Evolutionary conservation across 2,113 vertebrate species (phyloP), one percentile per base, ranked within the genome.

Genomic region (Cisticola juncidis): DNA sequence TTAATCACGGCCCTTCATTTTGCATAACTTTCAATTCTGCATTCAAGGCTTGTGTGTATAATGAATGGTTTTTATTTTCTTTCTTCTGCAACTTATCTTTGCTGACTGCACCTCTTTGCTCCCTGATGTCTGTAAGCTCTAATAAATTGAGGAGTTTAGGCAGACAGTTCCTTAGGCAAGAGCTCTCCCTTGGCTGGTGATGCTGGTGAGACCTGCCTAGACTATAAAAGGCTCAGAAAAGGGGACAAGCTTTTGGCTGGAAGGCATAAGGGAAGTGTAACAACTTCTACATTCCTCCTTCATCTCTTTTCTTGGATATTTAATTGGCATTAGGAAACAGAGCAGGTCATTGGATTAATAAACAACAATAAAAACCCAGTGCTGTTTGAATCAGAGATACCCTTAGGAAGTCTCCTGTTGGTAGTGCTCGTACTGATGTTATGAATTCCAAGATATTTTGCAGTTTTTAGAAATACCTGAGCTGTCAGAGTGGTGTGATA

Each of bases 81-180:
- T 96, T 96, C 90, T 95, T 96, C 86, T 92, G 50, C 80, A 88
- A 2, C 95, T 94, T 60, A 33, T 92, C 95, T 96, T 94, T 97
- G 91, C 96, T 95, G 95, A 95, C 96, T 96, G 95, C 70, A 92
- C 70, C 83, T 68, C 6, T 97, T 97, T 95, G 94, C 92, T 98
- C 91, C 97, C 94, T 97, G 94, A 92, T 97, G 95, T 97, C 94
- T 97, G 90, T 95, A 96, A 94, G 94, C 96, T 98, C 90, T 97
- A 94, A 97, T 96, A 97, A 98, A 97, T 96, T 72, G 97, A 96
- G 77, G 87, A 95, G 86, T 96, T 97, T 85, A 96, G 92, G 92
- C 87, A 95, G 97, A 95, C 94, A 94, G 91, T 61, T 97, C 96
- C 97, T 97, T 96, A 98, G 97, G 96, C 94, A 88, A 86, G 81